Evolutionary conservation across 2,113 vertebrate species (phyloP), one percentile per base, ranked within the genome.

Genomic region (Melanotaenia duboulayi): DNA sequence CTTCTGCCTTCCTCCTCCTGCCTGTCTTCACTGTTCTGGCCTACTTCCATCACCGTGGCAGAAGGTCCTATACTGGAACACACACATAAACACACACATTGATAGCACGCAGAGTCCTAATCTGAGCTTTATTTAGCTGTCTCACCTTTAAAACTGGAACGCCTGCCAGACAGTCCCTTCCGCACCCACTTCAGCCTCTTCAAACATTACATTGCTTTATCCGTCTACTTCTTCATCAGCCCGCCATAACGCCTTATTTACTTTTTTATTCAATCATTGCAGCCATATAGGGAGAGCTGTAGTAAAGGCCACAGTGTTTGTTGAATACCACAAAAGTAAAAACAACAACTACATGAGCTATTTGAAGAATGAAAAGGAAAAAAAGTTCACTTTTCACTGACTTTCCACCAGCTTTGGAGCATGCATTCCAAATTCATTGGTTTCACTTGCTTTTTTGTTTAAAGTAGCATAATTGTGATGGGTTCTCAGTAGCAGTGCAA

Each of bases 141-240:
- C 66, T 90, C 89, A 89, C 87, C 90, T 90, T 93, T 87, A 80
- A 90, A 92, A 92, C 68, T 90, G 74, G 90, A 90, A 75, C 90
- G 90, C 58, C 68, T 82, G 83, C 67, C 70, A 68, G 64, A 59
- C 76, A 65, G 72, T 65, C 58, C 79, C 74, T 62, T 65, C 65
- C 5, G 14, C 50, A 42, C n/a, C 51, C 75, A 61, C 42, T 60
- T 72, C 64, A 66, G 52, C 71, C 39, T 37, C 37, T 74, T 73
- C 76, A 58, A 71, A 63, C 66, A 57, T 81, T 57, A 32, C 65
- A n/a, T 44, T 60, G 35, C 65, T 71, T 62, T 23, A 14, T 77
- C 64, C 59, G 19, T 65, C 55, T 23, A 9, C 74, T 58, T 39
- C 20, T 55, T 51, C 71, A 64, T 55, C 70, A 40, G 20, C 28